These are phyloP conservation scores for Forficula auricularia DNA, from an alignment of 1,140 invertebrate genomes.

Conservation along the genomic window DNA sequence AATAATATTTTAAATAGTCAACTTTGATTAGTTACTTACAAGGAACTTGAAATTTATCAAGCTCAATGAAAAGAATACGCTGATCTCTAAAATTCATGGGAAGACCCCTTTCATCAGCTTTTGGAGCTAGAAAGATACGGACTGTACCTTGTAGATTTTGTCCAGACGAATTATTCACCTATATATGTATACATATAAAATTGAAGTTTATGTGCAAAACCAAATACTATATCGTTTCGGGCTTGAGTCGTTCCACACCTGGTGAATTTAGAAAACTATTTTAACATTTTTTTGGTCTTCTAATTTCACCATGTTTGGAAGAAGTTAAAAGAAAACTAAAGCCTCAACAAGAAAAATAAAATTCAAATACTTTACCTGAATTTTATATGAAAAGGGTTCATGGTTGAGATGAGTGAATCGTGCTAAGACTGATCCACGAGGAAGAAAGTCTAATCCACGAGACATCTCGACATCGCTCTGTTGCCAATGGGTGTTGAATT, in stretches of 20 bases:
- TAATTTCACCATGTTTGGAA: no score
- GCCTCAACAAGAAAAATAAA: no score
- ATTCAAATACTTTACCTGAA: no score
- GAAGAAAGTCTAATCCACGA: constrained; percentile 56
- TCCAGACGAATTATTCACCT: not conserved
- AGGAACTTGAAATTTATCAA: constrained; percentile 35
- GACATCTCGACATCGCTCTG: constrained; percentile 49
- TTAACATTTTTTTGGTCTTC: no score
- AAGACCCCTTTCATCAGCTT: constrained; percentile 32
- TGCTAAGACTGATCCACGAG: constrained; percentile 47
- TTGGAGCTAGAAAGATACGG: constrained; percentile 39
- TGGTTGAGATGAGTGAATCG: constrained; percentile 47
- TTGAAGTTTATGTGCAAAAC: constrained; percentile 4
- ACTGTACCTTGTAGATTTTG: constrained; percentile 30
- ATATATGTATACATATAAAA: no score
- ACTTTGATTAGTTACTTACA: constrained; percentile 23
- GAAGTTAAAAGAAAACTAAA: no score
- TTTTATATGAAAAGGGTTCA: constrained; percentile 36
- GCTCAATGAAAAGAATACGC: constrained; percentile 33
- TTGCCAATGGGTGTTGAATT: constrained; percentile 43
- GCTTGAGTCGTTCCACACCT: no score
- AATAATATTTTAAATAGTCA: no score
- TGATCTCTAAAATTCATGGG: constrained; percentile 31
- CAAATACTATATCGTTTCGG: constrained; percentile 8
- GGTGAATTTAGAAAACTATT: no score